A percentile compares a stretch with the other conserved stretches of the same genome.
These are phyloP conservation scores for Listronotus oregonensis DNA, from an alignment of 1,140 invertebrate genomes.

Conservation along the genomic window DNA sequence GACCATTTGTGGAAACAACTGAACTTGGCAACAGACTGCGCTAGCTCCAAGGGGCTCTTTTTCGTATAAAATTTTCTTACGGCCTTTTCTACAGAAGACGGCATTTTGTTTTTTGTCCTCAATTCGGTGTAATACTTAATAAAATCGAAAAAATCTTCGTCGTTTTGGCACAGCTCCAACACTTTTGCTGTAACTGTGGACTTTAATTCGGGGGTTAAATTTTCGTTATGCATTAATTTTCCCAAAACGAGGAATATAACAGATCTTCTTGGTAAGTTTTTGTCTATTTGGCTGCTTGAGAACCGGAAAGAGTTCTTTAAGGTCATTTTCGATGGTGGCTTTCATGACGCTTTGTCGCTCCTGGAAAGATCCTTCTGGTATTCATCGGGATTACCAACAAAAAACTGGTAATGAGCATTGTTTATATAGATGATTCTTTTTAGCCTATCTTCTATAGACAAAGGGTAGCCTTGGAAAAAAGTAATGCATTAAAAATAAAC, in stretches of 20 bases:
- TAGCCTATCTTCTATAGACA: constrained; percentile 31
- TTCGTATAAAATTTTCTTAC: constrained; percentile 64
- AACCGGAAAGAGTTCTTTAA: constrained; percentile 32
- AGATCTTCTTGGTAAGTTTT: constrained; percentile 28
- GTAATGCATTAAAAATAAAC: too few species aligned
- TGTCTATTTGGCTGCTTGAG: constrained; percentile 37
- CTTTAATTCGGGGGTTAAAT: constrained; percentile 19
- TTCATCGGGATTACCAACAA: constrained; percentile 39
- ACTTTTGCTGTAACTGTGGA: constrained; percentile 58
- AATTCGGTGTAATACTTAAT: constrained; percentile 59
- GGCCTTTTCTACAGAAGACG: constrained; percentile 61
- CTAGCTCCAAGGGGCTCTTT: constrained; percentile 61
- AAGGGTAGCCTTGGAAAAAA: constrained; percentile 23
- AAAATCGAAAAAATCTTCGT: constrained; percentile 64
- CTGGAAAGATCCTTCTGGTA: constrained; percentile 9
- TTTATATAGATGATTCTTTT: constrained; percentile 38
- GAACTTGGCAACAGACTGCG: constrained; percentile 62
- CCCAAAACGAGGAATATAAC: constrained; percentile 36
- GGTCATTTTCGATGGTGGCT: constrained; percentile 15
- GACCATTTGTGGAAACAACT: constrained; percentile 66
- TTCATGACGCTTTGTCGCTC: constrained; percentile 4
- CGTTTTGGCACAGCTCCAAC: constrained; percentile 56
- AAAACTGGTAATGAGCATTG: constrained; percentile 19
- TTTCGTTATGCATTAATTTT: constrained; percentile 12
- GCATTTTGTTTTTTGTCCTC: constrained; percentile 55